These are phyloP conservation scores for Athene cunicularia DNA, from an alignment of 2,113 vertebrate species.

Conservation along the genomic window DNA sequence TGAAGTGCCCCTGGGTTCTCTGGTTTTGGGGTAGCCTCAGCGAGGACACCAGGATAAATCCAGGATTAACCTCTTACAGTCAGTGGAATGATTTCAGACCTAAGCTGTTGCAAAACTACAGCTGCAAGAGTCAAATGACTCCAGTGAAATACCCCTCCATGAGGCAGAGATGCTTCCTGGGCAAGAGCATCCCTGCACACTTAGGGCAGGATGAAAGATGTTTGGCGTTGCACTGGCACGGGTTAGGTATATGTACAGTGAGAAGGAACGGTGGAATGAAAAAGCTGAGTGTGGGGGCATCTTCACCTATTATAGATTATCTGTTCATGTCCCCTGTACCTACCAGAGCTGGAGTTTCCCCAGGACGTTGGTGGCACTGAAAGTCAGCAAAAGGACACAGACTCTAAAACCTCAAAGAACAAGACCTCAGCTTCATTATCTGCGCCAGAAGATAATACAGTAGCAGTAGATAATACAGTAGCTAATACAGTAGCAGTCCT, in stretches of 20 bases:
- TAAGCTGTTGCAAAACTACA: background rate
- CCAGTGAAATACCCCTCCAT: rapidly evolving
- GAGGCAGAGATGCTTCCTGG: background rate
- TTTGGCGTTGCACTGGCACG: background rate
- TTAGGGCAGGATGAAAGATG: background rate
- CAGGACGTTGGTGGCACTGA: background rate
- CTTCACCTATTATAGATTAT: background rate
- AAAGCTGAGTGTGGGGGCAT: background rate
- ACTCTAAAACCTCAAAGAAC: background rate
- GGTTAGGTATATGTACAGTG: rapidly evolving
- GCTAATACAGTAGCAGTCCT: background rate
- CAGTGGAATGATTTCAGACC: background rate
- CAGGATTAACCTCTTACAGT: background rate
- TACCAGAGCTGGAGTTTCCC: background rate
- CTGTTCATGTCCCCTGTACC: background rate
- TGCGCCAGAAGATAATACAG: background rate
- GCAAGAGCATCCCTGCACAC: background rate
- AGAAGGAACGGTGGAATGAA: background rate
- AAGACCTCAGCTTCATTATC: background rate
- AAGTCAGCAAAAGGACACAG: background rate
- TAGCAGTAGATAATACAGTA: too few species aligned
- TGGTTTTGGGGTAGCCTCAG: background rate
- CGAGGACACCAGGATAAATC: background rate
- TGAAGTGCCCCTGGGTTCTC: background rate
- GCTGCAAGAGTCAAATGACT: background rate